phyloP scores from a whole-genome alignment of 1,140 invertebrate species.

The Bicyclus anynana region DNA sequence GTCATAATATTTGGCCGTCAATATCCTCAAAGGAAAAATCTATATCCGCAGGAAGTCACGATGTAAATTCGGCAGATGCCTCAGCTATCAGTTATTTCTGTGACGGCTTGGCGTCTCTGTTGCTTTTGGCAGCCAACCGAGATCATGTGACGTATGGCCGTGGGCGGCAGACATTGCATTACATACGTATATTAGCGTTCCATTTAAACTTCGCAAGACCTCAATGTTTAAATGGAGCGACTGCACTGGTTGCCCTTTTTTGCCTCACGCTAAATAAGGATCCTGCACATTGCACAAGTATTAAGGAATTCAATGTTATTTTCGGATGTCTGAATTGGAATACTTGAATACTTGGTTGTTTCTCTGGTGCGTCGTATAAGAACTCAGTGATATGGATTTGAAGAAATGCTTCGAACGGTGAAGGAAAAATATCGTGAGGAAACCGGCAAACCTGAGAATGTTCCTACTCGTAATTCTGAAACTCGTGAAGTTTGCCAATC shows the following conservation, averaged over 20 bases:
- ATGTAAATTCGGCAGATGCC: conserved; percentile 17
- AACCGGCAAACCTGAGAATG: too few relatives aligned
- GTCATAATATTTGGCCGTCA: not conserved
- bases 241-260: not conserved
- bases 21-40: conserved; percentile 3
- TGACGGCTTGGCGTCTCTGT: conserved; percentile 30
- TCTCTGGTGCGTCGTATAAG: too few relatives aligned
- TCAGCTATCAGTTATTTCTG: conserved; percentile 30
- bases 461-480: too few relatives aligned
- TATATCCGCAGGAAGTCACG: conserved; percentile 24
- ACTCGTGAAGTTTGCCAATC: too few relatives aligned
- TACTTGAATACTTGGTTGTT: too few relatives aligned
- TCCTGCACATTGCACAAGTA: too few relatives aligned
- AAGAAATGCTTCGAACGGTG: too few relatives aligned
- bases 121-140: conserved; percentile 36
- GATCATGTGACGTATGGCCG: conserved; percentile 35
- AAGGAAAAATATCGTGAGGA: too few relatives aligned
- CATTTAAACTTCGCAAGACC: conserved; percentile 19
- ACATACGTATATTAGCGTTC: conserved; percentile 17
- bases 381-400: too few relatives aligned
- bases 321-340: too few relatives aligned
- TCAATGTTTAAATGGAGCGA: too few relatives aligned
- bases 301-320: too few relatives aligned
- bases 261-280: not conserved
- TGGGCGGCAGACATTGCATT: conserved; percentile 26